phyloP scores from a whole-genome alignment of 2,888 invertebrate species.

The Hydriomena furcata region DNA sequence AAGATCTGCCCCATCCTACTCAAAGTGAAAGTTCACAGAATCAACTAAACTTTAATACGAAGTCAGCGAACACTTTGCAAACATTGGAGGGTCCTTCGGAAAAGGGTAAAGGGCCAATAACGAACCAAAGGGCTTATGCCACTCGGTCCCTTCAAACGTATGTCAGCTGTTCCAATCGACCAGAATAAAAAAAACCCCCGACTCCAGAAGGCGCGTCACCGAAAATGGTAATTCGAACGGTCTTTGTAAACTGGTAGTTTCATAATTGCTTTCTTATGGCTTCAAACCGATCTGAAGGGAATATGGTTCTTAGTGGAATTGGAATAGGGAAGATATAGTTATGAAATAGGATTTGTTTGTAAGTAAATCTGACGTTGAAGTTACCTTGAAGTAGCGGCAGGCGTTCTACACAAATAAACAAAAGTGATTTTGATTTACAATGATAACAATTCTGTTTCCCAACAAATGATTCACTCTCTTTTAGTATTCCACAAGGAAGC shows the following conservation, averaged over 20 bases:
- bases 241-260: conserved; percentile 27
- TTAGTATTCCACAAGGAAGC: too few relatives aligned
- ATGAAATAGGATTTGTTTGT: not conserved
- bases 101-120: conserved; percentile 71
- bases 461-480: too few relatives aligned
- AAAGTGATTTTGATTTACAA: too few relatives aligned
- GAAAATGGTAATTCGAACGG: conserved; percentile 21
- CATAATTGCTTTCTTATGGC: conserved; percentile 38
- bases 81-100: conserved; percentile 61
- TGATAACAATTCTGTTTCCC: too few relatives aligned
- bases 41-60: conserved; percentile 30
- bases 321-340: conserved; percentile 18
- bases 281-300: conserved; percentile 20
- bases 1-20: conserved; percentile 9
- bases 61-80: conserved; percentile 63
- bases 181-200: conserved; percentile 50
- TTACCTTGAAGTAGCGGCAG: not conserved
- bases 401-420: not conserved
- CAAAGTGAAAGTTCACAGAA: conserved; percentile 31
- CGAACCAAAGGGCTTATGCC: conserved; percentile 76
- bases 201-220: conserved; percentile 8
- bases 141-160: conserved; percentile 76
- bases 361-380: not conserved
- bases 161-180: conserved; percentile 61
- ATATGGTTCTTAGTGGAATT: conserved; percentile 21